A percentile compares a stretch with the other conserved stretches of the same genome.
phyloP scores from a whole-genome alignment of 1,140 invertebrate species.

The Zophobas atratus region DNA sequence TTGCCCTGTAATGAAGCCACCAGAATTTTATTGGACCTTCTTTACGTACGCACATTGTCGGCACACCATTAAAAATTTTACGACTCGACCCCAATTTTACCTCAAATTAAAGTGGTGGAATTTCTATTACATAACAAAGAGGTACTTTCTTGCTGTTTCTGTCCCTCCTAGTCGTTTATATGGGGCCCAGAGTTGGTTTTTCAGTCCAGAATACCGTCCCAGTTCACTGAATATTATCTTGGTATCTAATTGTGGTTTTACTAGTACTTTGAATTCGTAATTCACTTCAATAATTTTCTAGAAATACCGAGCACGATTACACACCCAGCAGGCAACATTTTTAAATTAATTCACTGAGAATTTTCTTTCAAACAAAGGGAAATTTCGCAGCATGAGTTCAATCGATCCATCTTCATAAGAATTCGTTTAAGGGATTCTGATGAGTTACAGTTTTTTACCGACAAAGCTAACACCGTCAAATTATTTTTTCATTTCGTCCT shows the following conservation, averaged over 20 bases:
- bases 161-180: background rate
- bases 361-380: background rate
- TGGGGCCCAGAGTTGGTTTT: background rate
- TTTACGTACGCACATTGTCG: background rate
- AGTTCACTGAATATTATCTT: constrained; percentile 12
- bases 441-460: background rate
- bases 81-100: background rate
- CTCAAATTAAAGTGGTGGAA: constrained; percentile 16
- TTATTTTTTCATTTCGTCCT: constrained; percentile 12
- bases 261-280: background rate
- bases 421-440: background rate
- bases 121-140: background rate
- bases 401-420: background rate
- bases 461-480: background rate
- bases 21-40: too few relatives aligned
- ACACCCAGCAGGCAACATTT: background rate
- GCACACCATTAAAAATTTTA: background rate
- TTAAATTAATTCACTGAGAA: constrained; percentile 2
- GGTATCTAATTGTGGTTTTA: background rate
- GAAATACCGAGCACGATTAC: background rate
- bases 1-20: too few relatives aligned
- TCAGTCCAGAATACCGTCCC: background rate
- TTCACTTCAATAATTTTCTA: constrained; percentile 6
- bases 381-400: background rate
- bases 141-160: background rate